phyloP scores from a whole-genome alignment of 1,140 invertebrate genomes.

The Drosophila chauvacae region DNA sequence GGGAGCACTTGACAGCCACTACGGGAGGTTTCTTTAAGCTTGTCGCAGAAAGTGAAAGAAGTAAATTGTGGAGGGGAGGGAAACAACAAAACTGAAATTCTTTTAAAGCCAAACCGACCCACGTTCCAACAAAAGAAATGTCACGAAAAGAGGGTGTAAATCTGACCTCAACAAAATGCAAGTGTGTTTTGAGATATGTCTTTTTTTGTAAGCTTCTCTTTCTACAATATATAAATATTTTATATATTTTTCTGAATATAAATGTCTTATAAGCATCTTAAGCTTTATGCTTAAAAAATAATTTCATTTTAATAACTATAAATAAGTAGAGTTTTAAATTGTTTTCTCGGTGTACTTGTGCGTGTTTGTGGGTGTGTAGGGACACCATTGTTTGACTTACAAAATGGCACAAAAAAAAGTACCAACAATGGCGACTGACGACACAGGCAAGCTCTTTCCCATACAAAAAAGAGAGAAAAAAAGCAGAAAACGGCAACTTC shows the following conservation, averaged over 20 bases:
- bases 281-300: neutral
- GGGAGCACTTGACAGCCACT: constrained; percentile 64
- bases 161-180: constrained; percentile 58
- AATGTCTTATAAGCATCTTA: no score
- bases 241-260: no score
- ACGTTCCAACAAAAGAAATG: constrained; percentile 67
- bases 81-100: constrained; percentile 54
- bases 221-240: no score
- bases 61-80: constrained; percentile 8
- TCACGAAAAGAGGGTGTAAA: constrained; percentile 42
- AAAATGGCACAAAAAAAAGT: constrained; percentile 74
- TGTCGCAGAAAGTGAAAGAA: constrained; percentile 34
- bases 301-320: neutral
- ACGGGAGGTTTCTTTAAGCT: constrained; percentile 73
- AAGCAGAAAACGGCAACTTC: constrained; percentile 69
- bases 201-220: neutral
- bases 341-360: constrained; percentile 14
- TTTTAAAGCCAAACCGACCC: constrained; percentile 60
- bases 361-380: constrained; percentile 29
- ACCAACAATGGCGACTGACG: constrained; percentile 69
- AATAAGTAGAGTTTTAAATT: neutral
- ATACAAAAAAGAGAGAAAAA: constrained; percentile 18
- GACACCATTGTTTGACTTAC: constrained; percentile 78
- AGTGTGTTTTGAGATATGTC: neutral
- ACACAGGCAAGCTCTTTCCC: constrained; percentile 46